A percentile compares a stretch with the other conserved stretches of the same genome.
These are phyloP conservation scores for Sarcophaga variegata DNA, from an alignment of 2,888 invertebrate genomes.

Conservation along the genomic window DNA sequence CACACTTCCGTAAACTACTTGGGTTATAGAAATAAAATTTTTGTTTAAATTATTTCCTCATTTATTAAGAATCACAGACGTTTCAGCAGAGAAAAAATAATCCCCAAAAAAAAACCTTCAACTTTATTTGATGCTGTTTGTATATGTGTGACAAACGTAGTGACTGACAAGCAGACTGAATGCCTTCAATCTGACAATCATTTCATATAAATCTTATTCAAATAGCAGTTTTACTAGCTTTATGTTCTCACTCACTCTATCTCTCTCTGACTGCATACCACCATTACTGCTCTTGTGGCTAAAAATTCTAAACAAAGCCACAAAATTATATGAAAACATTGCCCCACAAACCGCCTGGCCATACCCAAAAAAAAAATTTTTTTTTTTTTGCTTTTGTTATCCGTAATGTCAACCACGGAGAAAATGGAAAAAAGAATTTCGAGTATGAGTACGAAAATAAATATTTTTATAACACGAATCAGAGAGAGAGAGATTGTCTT, in stretches of 20 bases:
- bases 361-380: neutral
- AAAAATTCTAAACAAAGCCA: neutral
- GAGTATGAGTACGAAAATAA: constrained; percentile 27
- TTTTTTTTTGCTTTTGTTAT: neutral
- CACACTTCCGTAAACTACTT: no score
- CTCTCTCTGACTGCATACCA: neutral
- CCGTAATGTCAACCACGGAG: neutral
- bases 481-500: constrained; percentile 1
- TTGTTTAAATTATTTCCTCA: no score
- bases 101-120: neutral
- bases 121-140: neutral
- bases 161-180: neutral
- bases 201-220: constrained; percentile 33
- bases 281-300: neutral
- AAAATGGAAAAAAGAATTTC: constrained; percentile 8
- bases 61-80: neutral
- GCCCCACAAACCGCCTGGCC: neutral
- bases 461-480: constrained; percentile 60
- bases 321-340: constrained; percentile 34
- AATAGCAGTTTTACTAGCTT: neutral
- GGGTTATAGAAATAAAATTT: no score
- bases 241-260: neutral
- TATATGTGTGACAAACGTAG: neutral
- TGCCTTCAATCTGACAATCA: constrained; percentile 13
- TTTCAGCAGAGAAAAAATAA: neutral